Evolutionary conservation across 2,888 invertebrate species (phyloP).

Genomic region (Dorcus hopei): DNA sequence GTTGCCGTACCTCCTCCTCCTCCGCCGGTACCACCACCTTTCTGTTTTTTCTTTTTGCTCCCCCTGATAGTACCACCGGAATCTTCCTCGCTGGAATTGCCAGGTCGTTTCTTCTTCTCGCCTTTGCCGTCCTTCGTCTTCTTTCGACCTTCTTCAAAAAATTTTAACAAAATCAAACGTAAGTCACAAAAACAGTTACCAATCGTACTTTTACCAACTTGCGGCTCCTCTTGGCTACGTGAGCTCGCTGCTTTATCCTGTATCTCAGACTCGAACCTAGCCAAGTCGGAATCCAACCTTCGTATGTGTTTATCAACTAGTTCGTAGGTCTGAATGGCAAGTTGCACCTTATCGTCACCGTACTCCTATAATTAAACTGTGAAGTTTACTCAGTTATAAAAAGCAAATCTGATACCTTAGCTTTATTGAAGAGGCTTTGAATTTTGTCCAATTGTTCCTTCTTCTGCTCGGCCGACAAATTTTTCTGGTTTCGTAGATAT

Average conservation of each 20-base stretch:
- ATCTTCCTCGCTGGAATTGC: constrained; percentile 53
- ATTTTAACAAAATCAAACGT: background rate
- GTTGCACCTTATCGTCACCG: constrained; percentile 95
- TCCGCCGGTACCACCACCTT: constrained; percentile 45
- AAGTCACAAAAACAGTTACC: background rate
- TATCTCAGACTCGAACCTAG: constrained; percentile 93
- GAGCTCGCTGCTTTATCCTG: constrained; percentile 88
- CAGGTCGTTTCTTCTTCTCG: constrained; percentile 58
- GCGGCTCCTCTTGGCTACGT: constrained; percentile 65
- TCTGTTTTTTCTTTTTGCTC: constrained; percentile 58
- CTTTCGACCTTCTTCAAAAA: constrained; percentile 61
- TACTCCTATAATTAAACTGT: constrained; percentile 59
- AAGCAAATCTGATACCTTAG: constrained; percentile 55
- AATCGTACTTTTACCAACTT: constrained; percentile 57
- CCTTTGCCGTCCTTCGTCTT: constrained; percentile 63
- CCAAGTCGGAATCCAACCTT: constrained; percentile 91
- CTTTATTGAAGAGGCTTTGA: constrained; percentile 86
- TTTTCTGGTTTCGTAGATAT: constrained; percentile 70
- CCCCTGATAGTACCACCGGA: constrained; percentile 45
- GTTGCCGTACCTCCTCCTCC: constrained; percentile 35
- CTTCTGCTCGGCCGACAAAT: constrained; percentile 71
- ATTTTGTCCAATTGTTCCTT: constrained; percentile 82
- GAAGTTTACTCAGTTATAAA: background rate
- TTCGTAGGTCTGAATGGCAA: constrained; percentile 98
- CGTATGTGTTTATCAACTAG: constrained; percentile 97